Base-by-base conservation (phyloP, 2,113 vertebrate genomes). In the Dascyllus trimaculatus region DNA sequence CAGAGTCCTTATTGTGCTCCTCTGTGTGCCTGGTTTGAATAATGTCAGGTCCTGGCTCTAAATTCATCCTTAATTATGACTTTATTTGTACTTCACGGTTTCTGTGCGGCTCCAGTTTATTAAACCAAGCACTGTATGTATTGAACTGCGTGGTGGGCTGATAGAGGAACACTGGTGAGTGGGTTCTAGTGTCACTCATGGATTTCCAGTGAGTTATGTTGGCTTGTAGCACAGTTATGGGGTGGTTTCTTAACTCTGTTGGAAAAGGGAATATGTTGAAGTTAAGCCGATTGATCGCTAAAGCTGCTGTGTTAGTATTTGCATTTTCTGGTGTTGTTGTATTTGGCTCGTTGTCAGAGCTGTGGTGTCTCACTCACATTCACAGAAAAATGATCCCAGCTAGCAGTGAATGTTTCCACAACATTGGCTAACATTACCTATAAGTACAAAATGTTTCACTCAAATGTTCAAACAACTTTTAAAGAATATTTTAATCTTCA, bases 1-100 rank as follows among this genome's bases (percentile, higher is more conserved):
- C 88, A 86, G 69, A 81, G 62, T 58, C 45, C 46, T 82, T 78
- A 76, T 83, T 83, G 84, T 89, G 67, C 52, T 56, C 72, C 24
- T 48, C 54, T 9, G 43, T 25, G 71, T 0, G 80, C 40, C 57
- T 84, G 86, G 26, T 69, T 87, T 71, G 43, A 87, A 82, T 78
- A 77, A 75, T 56, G 14, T 73, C 59, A 67, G 45, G 8, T 53
- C 22, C 54, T 61, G 66, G 65, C 80, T 78, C 6, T 21, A 22
- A n/a, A 51, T 54, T 65, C 53, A 21, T n/a, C 57, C 43, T 35
- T 59, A 61, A 67, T 71, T 49, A 46, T 22, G 8, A 75, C 71
- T 66, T 64, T 57, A 48, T 84, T 74, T 71, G 32, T 15, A 43
- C 49, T 40, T 54, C n/a, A 26, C 11, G 6, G 40, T 32, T 70